Evolutionary conservation across 2,113 vertebrate genomes (phyloP).

Genomic region (Coptodon rendalli): DNA sequence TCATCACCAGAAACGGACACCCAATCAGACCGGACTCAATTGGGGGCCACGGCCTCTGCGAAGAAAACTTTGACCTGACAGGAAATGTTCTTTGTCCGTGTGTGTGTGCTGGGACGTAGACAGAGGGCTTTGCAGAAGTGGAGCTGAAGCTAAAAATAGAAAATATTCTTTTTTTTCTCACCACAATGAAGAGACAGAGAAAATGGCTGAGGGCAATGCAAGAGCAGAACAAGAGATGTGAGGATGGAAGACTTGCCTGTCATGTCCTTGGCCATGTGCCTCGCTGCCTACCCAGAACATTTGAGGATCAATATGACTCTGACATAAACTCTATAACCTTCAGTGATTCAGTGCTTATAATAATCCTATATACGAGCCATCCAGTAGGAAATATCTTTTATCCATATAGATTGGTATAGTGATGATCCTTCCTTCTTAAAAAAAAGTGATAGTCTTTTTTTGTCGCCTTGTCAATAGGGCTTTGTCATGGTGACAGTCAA

Average conservation of each 20-base stretch:
- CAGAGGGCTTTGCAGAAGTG: conserved; percentile 15
- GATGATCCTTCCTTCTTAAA: conserved; percentile 28
- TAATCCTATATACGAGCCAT: conserved; percentile 22
- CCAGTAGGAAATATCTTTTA: conserved; percentile 44
- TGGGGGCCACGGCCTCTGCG: neutral
- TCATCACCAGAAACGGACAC: neutral
- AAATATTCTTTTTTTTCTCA: neutral
- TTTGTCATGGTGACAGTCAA: conserved; percentile 50
- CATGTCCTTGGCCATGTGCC: conserved; percentile 56
- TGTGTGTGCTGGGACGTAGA: neutral
- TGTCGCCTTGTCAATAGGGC: conserved; percentile 48
- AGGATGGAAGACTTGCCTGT: conserved; percentile 41
- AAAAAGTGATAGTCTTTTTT: conserved; percentile 22
- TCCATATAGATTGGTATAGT: conserved; percentile 39
- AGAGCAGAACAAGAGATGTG: conserved; percentile 34
- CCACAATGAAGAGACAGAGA: conserved; percentile 22
- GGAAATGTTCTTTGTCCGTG: neutral
- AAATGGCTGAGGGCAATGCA: conserved; percentile 27
- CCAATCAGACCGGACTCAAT: conserved; percentile 22
- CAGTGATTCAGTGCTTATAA: conserved; percentile 33
- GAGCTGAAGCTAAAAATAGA: conserved; percentile 50
- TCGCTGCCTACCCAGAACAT: conserved; percentile 23
- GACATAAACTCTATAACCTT: conserved; percentile 40
- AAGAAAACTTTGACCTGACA: conserved; percentile 33
- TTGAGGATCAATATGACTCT: conserved; percentile 51